Evolutionary conservation across 2,797 vertebrate species (phyloP).

Genomic region (Huso huso): DNA sequence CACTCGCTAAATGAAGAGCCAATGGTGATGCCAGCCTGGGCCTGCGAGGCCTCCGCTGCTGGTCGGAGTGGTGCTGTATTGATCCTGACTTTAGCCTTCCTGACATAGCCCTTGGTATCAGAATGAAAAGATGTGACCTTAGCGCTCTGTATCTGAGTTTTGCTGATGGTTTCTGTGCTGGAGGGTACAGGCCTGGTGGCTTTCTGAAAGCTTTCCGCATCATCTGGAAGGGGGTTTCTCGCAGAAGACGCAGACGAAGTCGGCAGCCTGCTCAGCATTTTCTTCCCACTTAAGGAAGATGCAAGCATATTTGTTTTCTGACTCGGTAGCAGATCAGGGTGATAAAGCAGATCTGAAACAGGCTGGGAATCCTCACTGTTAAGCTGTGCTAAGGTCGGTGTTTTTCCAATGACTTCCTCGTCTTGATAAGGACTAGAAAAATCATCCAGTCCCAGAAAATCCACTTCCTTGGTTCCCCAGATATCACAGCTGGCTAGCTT

Average conservation of each 20-base stretch:
- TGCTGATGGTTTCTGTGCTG: slow-evolving; percentile 82
- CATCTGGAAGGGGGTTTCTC: slow-evolving; percentile 54
- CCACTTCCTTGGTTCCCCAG: slow-evolving; percentile 98
- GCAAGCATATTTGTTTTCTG: slow-evolving; percentile 64
- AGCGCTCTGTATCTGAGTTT: slow-evolving; percentile 62
- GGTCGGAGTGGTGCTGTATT: slow-evolving; percentile 60
- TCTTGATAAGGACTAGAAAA: slow-evolving; percentile 98
- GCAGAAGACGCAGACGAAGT: slow-evolving; percentile 25
- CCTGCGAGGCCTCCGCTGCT: slow-evolving; percentile 43
- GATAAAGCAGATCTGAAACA: slow-evolving; percentile 84
- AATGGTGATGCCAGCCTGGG: slow-evolving; percentile 51
- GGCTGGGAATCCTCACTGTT: slow-evolving; percentile 96
- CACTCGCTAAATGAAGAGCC: slow-evolving; percentile 54
- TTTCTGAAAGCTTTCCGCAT: slow-evolving; percentile 80
- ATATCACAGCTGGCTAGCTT: slow-evolving; percentile 95
- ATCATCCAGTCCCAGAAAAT: slow-evolving; percentile 92
- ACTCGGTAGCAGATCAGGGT: slow-evolving; percentile 67
- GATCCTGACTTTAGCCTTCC: slow-evolving; percentile 91
- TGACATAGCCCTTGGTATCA: slow-evolving; percentile 81
- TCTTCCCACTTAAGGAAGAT: slow-evolving; percentile 58
- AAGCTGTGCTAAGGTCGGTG: slow-evolving; percentile 91
- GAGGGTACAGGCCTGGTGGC: slow-evolving; percentile 78
- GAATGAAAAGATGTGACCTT: slow-evolving; percentile 67
- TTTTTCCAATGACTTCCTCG: slow-evolving; percentile 91
- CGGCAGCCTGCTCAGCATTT: slow-evolving; percentile 43